Base-by-base conservation (phyloP, 2,113 vertebrate genomes). In the Clarias gariepinus region DNA sequence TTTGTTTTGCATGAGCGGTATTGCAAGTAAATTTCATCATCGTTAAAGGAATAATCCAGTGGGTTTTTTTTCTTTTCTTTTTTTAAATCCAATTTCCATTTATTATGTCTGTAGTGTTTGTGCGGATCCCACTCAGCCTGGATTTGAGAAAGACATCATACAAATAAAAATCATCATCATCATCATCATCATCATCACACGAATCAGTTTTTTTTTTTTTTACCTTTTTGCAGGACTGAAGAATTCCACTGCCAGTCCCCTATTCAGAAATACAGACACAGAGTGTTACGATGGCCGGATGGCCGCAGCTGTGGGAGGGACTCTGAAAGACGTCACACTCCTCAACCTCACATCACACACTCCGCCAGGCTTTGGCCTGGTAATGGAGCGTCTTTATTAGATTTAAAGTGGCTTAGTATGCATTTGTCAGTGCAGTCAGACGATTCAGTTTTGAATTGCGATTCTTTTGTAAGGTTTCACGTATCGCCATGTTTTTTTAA, bases 231-330 rank as follows among this genome's bases (percentile, higher is more conserved):
- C 73, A 82, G 82, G 74, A 88, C 90, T 88, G 88, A 87, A 68
- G 90, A 81, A 87, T 89, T 91, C 90, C 91, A 91, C 85, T 90
- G 90, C 90, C 91, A 91, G 89, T 88, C 89, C 33, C 91, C 91
- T 91, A 91, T 88, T 91, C 79, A 90, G 89, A 90, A 91, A 91
- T 88, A 91, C 87, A 90, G 86, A 90, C 83, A 91, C 85, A 91
- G 82, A 89, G 87, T 78, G 86, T 91, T 91, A 91, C 90, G 87
- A 88, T 30, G 71, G 81, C 82, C 88, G 86, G 79, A 36, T 52
- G 85, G 90, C 83, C 53, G 36, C 79, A 52, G 81, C 69, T 41
- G 69, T 77, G 81, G 81, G 47, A 64, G 68, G n/a, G 66, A 55
- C 81, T 57, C 52, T 64, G 60, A 30, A 21, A 19, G 68, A 63